Conservation (phyloP, 2,797 vertebrate genomes). For the Philypnodon macrostomus region DNA sequence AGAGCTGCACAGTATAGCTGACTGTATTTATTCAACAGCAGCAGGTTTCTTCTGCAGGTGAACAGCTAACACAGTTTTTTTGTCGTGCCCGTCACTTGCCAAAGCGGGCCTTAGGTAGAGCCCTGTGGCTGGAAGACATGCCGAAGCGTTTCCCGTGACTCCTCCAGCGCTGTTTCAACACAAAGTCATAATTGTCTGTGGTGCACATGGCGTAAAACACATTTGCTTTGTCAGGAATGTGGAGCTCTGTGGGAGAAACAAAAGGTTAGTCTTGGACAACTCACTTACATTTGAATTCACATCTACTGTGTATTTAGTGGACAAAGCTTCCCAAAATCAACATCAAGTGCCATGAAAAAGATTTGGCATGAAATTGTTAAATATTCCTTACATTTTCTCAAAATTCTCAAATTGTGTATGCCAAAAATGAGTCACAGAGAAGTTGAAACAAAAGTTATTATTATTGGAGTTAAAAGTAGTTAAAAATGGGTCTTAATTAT, state of each 20-base stretch:
- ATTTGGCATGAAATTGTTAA: too few species aligned
- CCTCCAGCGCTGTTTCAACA: slow-evolving; percentile 76
- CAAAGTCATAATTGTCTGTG: slow-evolving; percentile 81
- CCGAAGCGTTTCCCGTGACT: slow-evolving; percentile 39
- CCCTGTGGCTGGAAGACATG: slow-evolving; percentile 56
- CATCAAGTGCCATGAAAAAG: too few species aligned
- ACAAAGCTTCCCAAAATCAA: too few species aligned
- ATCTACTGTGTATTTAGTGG: too few species aligned
- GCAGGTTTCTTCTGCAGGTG: slow-evolving; percentile 1
- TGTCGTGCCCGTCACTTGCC: slow-evolving; percentile 49
- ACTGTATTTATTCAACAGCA: background rate
- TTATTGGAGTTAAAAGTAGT: too few species aligned
- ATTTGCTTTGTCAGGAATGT: slow-evolving; percentile 87
- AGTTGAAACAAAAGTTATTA: too few species aligned
- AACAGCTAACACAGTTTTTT: background rate
- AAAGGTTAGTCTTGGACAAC: too few species aligned
- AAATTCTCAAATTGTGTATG: too few species aligned
- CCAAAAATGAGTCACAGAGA: too few species aligned
- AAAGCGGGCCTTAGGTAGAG: slow-evolving; percentile 32
- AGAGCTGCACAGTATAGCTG: background rate
- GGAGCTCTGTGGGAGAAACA: slow-evolving; percentile 75
- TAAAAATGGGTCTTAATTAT: too few species aligned
- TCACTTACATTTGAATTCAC: too few species aligned
- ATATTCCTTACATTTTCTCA: too few species aligned
- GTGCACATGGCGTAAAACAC: slow-evolving; percentile 93